A percentile compares a stretch with the other conserved stretches of the same genome.
Evolutionary conservation across 2,888 invertebrate genomes (phyloP).

Genomic region (Pyrrhosoma nymphula): DNA sequence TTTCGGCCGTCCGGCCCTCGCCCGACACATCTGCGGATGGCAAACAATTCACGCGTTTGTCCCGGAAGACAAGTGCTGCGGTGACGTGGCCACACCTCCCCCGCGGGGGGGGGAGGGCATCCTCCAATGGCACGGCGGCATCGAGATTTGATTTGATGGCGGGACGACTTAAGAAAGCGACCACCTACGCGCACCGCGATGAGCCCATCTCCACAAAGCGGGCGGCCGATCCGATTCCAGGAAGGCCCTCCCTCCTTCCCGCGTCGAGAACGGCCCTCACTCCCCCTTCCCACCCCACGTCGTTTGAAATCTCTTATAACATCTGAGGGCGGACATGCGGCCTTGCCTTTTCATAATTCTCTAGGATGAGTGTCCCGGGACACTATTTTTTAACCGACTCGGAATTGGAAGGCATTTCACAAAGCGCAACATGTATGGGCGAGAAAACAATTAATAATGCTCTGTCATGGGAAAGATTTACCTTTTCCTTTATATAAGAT

Average conservation of each 20-base stretch:
- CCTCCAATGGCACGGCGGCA: neutral
- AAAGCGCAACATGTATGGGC: neutral
- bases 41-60: constrained; percentile 14
- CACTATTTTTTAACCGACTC: neutral
- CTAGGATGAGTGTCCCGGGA: neutral
- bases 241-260: neutral
- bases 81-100: constrained; percentile 5
- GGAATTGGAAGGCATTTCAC: neutral
- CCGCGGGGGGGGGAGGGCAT: neutral
- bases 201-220: neutral
- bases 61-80: neutral
- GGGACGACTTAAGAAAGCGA: neutral
- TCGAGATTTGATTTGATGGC: neutral
- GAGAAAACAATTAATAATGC: constrained; percentile 3
- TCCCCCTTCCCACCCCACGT: neutral
- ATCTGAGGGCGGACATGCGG: neutral
- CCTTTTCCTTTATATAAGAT: neutral
- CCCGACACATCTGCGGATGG: neutral
- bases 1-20: too few species aligned
- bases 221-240: neutral
- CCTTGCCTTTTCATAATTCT: neutral
- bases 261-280: neutral
- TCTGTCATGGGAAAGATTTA: neutral
- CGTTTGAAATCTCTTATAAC: neutral
- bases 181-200: neutral